Percentiles rank a stretch among this genome's conserved stretches.
Evolutionary conservation across 2,888 invertebrate species (phyloP).

Genomic region (Lycaena phlaeas): DNA sequence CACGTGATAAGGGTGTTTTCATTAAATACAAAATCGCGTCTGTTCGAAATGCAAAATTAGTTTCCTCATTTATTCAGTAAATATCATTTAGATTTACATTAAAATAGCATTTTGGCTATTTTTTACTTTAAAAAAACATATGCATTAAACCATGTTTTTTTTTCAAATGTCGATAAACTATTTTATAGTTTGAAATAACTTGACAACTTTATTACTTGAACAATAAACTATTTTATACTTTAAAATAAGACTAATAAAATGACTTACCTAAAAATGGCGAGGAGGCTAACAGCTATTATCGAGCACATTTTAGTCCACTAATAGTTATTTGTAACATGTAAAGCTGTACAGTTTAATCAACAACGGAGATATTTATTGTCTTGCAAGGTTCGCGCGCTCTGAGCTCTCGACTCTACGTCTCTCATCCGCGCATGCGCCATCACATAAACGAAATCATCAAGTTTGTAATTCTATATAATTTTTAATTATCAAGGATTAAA

Average conservation of each 20-base stretch:
- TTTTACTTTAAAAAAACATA: too few relatives aligned
- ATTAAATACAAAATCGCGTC: constrained; percentile 11
- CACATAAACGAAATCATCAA: constrained; percentile 18
- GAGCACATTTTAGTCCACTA: constrained; percentile 4
- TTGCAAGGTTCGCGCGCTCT: constrained; percentile 25
- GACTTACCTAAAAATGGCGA: constrained; percentile 15
- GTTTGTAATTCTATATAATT: constrained; percentile 10
- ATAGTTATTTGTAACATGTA: not conserved
- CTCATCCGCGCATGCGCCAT: constrained; percentile 34
- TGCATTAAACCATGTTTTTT: too few relatives aligned
- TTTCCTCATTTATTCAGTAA: constrained; percentile 9
- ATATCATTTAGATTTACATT: too few relatives aligned
- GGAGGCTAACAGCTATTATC: constrained; percentile 2
- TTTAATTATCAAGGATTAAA: constrained; percentile 18
- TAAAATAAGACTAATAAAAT: too few relatives aligned
- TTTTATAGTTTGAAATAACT: too few relatives aligned
- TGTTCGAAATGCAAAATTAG: not conserved
- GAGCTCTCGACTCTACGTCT: constrained; percentile 22
- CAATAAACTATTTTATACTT: too few relatives aligned
- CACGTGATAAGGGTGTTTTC: constrained; percentile 16
- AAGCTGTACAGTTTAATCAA: constrained; percentile 1
- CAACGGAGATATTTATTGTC: constrained; percentile 23
- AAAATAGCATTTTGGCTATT: too few relatives aligned
- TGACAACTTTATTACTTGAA: too few relatives aligned
- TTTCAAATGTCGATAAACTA: too few relatives aligned